Percentiles rank a stretch among this genome's conserved stretches.
Evolutionary conservation across 2,888 invertebrate species (phyloP).

Genomic region (Chalcosyrphus nemorum): DNA sequence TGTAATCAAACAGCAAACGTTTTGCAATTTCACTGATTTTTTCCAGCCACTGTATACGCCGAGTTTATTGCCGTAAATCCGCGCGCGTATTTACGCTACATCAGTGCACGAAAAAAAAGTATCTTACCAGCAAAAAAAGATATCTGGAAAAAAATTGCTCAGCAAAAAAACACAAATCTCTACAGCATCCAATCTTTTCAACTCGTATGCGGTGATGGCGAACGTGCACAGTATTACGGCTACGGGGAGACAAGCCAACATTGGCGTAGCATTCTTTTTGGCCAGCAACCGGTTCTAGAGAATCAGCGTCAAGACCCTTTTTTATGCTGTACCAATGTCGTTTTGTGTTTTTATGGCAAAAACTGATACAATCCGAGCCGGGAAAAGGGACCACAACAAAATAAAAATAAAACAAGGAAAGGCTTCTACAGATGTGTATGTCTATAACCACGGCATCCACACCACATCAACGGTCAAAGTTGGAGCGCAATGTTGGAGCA

Average conservation of each 20-base stretch:
- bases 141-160: background rate
- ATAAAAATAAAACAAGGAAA: slow-evolving; percentile 50
- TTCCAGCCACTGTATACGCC: slow-evolving; percentile 45
- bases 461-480: slow-evolving; percentile 48
- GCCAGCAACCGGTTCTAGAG: slow-evolving; percentile 55
- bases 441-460: slow-evolving; percentile 13
- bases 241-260: slow-evolving; percentile 45
- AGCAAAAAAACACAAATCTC: slow-evolving; percentile 52
- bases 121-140: slow-evolving; percentile 20
- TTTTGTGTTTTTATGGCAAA: slow-evolving; percentile 47
- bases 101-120: slow-evolving; percentile 11
- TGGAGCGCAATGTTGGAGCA: slow-evolving; percentile 23
- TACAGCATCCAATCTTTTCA: slow-evolving; percentile 52
- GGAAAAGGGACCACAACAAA: slow-evolving; percentile 63
- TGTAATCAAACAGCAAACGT: slow-evolving; percentile 62
- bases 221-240: slow-evolving; percentile 46
- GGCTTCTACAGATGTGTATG: slow-evolving; percentile 9
- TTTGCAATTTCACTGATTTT: slow-evolving; percentile 71
- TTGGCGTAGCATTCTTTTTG: slow-evolving; percentile 49
- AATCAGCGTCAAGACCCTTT: slow-evolving; percentile 58
- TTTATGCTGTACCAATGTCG: slow-evolving; percentile 54
- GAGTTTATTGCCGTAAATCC: slow-evolving; percentile 43
- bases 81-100: slow-evolving; percentile 16
- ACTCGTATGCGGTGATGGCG: slow-evolving; percentile 24
- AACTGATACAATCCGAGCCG: slow-evolving; percentile 41